Percentiles rank a stretch among this genome's conserved stretches.
phyloP scores from a whole-genome alignment of 2,113 vertebrate species.

The Cynoglossus semilaevis region DNA sequence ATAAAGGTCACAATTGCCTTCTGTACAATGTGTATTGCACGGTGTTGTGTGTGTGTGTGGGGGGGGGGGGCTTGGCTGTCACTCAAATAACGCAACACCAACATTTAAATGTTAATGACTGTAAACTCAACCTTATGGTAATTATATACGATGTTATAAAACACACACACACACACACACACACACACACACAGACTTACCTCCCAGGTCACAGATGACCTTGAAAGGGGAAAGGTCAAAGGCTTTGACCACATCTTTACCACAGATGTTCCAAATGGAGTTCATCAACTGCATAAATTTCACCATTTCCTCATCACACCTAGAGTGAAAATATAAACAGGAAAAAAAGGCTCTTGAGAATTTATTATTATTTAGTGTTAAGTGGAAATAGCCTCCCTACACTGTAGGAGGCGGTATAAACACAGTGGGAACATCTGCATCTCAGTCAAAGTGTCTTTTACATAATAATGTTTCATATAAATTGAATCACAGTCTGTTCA shows the following conservation, averaged over 20 bases:
- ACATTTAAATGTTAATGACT: conserved; percentile 54
- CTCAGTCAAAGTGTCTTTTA: too few relatives aligned
- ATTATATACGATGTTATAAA: conserved; percentile 16
- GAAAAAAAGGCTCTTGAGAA: too few relatives aligned
- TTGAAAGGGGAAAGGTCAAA: conserved; percentile 86
- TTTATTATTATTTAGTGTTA: too few relatives aligned
- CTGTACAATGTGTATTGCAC: conserved; percentile 1
- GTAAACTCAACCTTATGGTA: conserved; percentile 45
- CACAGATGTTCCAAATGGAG: conserved; percentile 85
- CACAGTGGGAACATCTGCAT: not conserved
- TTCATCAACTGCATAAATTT: conserved; percentile 86
- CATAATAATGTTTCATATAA: too few relatives aligned
- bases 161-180: conserved; percentile 12
- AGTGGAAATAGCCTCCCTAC: too few relatives aligned
- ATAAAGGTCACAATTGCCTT: conserved; percentile 35
- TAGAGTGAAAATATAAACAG: conserved; percentile 52
- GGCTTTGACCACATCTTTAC: conserved; percentile 78
- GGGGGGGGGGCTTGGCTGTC: conserved; percentile 31
- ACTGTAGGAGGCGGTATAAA: not conserved
- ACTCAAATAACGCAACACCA: conserved; percentile 22
- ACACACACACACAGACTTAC: conserved; percentile 63
- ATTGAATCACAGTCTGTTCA: too few relatives aligned
- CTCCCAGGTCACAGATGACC: conserved; percentile 84
- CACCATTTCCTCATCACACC: conserved; percentile 83
- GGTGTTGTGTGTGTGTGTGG: conserved; percentile 16